These are phyloP conservation scores for Morus bassanus DNA, from an alignment of 2,797 vertebrate genomes.

Conservation along the genomic window DNA sequence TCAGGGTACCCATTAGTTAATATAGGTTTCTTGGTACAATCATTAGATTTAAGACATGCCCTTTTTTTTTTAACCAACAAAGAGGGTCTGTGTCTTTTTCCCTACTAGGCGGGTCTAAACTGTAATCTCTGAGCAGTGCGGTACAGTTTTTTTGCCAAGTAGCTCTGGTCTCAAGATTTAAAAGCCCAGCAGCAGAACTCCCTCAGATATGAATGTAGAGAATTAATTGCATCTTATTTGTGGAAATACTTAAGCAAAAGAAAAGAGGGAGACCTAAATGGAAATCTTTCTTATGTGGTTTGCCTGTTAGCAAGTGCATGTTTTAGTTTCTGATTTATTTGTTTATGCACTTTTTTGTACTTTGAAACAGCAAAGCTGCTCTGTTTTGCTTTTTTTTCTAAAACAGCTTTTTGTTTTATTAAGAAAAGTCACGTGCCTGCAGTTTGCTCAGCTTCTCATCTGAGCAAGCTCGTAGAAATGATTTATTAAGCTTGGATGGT, in stretches of 20 bases:
- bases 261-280: not conserved
- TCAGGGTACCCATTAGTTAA: conserved; percentile 3
- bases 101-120: not conserved
- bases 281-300: not conserved
- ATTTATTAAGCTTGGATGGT: not conserved
- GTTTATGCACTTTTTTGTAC: not conserved
- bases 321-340: not conserved
- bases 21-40: conserved; percentile 7
- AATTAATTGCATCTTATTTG: not conserved
- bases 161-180: not conserved
- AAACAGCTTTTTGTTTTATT: not conserved
- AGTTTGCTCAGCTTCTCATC: not conserved
- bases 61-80: not conserved
- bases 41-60: not conserved
- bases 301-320: not conserved
- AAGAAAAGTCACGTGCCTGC: not conserved
- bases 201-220: not conserved
- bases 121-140: not conserved
- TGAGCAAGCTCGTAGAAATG: not conserved
- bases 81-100: not conserved
- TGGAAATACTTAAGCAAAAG: not conserved
- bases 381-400: not conserved
- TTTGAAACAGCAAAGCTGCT: not conserved
- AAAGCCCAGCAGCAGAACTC: not conserved
- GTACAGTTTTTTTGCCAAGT: not conserved